Evolutionary conservation across 2,113 vertebrate species (phyloP).

Genomic region (Lampris incognitus): DNA sequence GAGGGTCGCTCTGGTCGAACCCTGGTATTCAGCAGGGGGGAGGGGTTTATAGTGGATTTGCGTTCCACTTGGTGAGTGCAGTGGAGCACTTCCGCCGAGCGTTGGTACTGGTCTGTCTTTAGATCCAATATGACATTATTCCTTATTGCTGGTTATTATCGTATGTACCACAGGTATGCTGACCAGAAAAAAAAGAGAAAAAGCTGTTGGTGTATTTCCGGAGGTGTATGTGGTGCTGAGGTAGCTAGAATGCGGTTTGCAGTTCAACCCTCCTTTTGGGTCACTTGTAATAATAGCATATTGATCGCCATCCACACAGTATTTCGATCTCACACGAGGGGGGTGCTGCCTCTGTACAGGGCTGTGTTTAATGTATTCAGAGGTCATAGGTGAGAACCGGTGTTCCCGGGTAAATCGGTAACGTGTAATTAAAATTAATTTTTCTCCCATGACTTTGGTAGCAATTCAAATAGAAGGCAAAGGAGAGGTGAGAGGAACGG

Average conservation of each 20-base stretch:
- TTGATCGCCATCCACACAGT: slow-evolving; percentile 11
- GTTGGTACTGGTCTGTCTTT: not conserved
- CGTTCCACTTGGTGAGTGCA: not conserved
- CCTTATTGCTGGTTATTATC: not conserved
- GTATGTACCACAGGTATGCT: not conserved
- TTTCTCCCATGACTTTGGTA: slow-evolving; percentile 14
- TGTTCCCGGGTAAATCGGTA: not conserved
- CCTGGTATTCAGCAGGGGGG: slow-evolving; percentile 29
- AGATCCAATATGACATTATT: slow-evolving; percentile 9
- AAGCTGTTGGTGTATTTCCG: not conserved
- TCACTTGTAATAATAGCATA: not conserved
- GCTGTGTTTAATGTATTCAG: slow-evolving; percentile 9
- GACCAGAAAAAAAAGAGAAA: not conserved
- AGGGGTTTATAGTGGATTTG: not conserved
- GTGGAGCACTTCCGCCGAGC: not conserved
- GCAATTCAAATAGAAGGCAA: slow-evolving; percentile 18
- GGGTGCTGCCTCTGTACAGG: not conserved
- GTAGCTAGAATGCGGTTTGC: not conserved
- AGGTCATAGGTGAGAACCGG: slow-evolving; percentile 17
- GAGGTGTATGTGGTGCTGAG: not conserved
- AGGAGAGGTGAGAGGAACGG: slow-evolving; percentile 1
- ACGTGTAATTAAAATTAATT: not conserved
- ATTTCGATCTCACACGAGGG: slow-evolving; percentile 54
- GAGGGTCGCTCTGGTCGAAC: slow-evolving; percentile 22
- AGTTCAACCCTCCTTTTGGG: slow-evolving; percentile 14